Percentiles rank a stretch among this genome's conserved stretches.
phyloP scores from a whole-genome alignment of 2,113 vertebrate genomes.

The Etheostoma spectabile region DNA sequence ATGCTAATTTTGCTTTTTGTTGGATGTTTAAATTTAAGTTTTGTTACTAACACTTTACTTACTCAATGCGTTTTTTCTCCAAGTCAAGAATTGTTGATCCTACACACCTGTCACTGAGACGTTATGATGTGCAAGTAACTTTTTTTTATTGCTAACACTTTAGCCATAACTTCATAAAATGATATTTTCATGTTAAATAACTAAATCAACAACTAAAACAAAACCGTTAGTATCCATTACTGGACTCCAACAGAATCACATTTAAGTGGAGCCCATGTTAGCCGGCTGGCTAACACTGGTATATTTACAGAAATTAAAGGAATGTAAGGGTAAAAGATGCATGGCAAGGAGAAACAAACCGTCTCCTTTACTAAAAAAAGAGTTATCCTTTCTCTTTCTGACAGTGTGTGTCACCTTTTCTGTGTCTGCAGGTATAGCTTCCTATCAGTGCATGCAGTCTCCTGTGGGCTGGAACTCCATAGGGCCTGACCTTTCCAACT shows the following conservation, averaged over 20 bases:
- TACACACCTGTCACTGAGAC: background rate
- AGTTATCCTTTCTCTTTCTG: constrained; percentile 6
- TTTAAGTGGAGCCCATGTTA: background rate
- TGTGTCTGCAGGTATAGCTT: constrained; percentile 87
- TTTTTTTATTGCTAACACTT: background rate
- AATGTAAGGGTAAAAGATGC: background rate
- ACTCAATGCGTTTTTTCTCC: background rate
- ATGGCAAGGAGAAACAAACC: background rate
- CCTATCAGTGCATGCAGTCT: constrained; percentile 88
- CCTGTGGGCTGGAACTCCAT: constrained; percentile 90
- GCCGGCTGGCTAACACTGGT: too few relatives aligned
- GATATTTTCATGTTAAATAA: too few relatives aligned
- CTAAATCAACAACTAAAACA: background rate
- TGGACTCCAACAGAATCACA: background rate
- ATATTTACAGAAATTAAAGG: too few relatives aligned
- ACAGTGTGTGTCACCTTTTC: constrained; percentile 19
- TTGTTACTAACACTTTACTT: background rate
- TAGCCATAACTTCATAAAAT: background rate
- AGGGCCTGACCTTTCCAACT: constrained; percentile 93
- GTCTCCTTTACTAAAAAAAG: background rate
- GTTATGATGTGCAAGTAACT: background rate
- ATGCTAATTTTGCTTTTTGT: background rate
- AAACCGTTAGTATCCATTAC: background rate
- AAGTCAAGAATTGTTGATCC: background rate
- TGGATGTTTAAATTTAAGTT: background rate